Base-by-base conservation (phyloP, 1,140 invertebrate species). In the Bicyclus anynana region DNA sequence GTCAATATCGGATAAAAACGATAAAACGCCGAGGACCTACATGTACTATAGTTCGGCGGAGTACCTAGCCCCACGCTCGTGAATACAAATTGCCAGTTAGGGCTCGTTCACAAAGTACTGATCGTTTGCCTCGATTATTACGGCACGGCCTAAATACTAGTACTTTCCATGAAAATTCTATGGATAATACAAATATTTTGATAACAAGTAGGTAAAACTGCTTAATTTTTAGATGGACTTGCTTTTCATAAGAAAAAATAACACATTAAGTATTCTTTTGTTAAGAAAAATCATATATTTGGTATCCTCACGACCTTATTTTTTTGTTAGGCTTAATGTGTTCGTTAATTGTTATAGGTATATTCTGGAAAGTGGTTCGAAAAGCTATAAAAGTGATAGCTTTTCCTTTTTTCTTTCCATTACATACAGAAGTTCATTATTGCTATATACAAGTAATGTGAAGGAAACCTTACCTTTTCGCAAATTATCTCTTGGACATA, bases 51-150 rank as follows among this genome's bases (percentile, higher is more conserved):
- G 56, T 59, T 59, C 21, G 49, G 51, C n/a, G 21, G n/a, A 48
- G 46, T 53, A 49, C 57, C 57, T 59, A 48, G 51, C 66, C 59
- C 59, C 61, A 68, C 56, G 69, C 52, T 62, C 57, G 59, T 79
- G 76, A 79, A 79, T 79, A 77, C 74, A 81, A 81, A 79, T 81
- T 71, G 77, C 66, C 62, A 66, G 59, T 78, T 71, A 60, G 51
- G 58, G n/a, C 42, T 46, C 51, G 51, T 33, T 60, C 51, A 53
- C 42, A 50, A 50, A 44, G 17, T 12, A 53, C 26, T 29, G 23
- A n/a, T 16, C n/a, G n/a, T 3, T n/a, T 20, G 16, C 18, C 48
- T 35, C 48, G 48, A 50, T 57, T 29, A 20, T 51, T 33, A 37
- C 37, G 46, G 37, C 47, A 37, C 48, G 33, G 23, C 47, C 47